phyloP scores from a whole-genome alignment of 2,888 invertebrate genomes.

The Euspilapteryx auroguttella region DNA sequence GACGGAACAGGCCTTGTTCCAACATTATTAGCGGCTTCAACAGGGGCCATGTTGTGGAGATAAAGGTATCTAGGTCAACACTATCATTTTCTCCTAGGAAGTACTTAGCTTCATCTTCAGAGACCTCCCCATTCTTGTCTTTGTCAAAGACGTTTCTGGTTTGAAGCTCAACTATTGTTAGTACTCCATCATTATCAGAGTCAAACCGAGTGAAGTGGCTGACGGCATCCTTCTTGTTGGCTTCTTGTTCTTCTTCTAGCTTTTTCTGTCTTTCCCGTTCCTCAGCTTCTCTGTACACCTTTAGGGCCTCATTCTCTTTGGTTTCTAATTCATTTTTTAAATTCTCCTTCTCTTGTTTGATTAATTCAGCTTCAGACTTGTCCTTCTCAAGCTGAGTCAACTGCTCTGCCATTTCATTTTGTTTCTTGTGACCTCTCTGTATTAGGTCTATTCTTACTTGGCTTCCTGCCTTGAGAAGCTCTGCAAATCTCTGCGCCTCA shows the following conservation, averaged over 20 bases:
- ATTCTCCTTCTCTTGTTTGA: conserved; percentile 75
- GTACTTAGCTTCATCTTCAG: conserved; percentile 81
- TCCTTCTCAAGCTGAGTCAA: conserved; percentile 72
- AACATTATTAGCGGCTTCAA: conserved; percentile 79
- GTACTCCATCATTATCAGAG: conserved; percentile 75
- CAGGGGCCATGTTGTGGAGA: conserved; percentile 71
- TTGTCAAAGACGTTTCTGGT: conserved; percentile 80
- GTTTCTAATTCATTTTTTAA: conserved; percentile 74
- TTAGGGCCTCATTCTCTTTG: conserved; percentile 73
- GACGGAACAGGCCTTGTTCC: conserved; percentile 71
- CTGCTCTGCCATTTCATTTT: conserved; percentile 71
- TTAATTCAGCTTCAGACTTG: conserved; percentile 74
- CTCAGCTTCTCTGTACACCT: conserved; percentile 72
- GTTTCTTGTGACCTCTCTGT: conserved; percentile 72
- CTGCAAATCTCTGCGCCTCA: conserved; percentile 71
- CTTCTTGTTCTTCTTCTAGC: conserved; percentile 59
- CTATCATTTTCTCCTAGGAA: conserved; percentile 71
- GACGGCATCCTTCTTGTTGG: conserved; percentile 64
- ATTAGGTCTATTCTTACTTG: conserved; percentile 74
- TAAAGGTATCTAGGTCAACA: conserved; percentile 68
- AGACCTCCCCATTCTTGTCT: conserved; percentile 85
- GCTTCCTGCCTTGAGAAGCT: conserved; percentile 78
- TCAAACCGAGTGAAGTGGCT: conserved; percentile 80
- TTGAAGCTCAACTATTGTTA: conserved; percentile 71
- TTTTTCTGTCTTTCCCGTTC: conserved; percentile 64